Conservation (phyloP, 2,113 vertebrate species). For the Microtus montanus region DNA sequence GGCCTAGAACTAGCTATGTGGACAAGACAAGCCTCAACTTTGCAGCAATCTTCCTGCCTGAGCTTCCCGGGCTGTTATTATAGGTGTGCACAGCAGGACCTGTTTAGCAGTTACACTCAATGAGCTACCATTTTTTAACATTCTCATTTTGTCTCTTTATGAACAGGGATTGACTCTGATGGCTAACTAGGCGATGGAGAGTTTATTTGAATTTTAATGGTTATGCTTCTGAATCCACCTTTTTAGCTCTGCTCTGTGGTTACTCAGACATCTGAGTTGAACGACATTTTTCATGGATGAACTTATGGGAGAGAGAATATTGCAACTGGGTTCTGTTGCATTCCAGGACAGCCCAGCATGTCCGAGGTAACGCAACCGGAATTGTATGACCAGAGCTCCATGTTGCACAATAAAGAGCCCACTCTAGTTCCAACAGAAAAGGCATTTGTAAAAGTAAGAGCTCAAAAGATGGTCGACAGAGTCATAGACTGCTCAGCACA, state of each 20-base stretch:
- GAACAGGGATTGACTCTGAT: not conserved
- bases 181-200: not conserved
- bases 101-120: not conserved
- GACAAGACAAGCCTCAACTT: not conserved
- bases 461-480: not conserved
- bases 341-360: not conserved
- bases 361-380: not conserved
- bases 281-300: not conserved
- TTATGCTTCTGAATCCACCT: not conserved
- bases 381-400: not conserved
- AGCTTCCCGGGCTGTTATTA: not conserved
- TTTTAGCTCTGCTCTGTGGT: not conserved
- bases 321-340: not conserved
- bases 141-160: not conserved
- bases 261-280: not conserved
- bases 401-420: not conserved
- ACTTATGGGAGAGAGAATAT: not conserved
- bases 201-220: slow-evolving; percentile 18
- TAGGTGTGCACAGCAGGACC: not conserved
- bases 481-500: not conserved
- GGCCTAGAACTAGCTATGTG: not conserved
- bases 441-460: not conserved
- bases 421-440: slow-evolving; percentile 37
- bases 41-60: not conserved
- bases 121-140: not conserved